Evolutionary conservation across 2,113 vertebrate genomes (phyloP).

Genomic region (Cettia cetti): DNA sequence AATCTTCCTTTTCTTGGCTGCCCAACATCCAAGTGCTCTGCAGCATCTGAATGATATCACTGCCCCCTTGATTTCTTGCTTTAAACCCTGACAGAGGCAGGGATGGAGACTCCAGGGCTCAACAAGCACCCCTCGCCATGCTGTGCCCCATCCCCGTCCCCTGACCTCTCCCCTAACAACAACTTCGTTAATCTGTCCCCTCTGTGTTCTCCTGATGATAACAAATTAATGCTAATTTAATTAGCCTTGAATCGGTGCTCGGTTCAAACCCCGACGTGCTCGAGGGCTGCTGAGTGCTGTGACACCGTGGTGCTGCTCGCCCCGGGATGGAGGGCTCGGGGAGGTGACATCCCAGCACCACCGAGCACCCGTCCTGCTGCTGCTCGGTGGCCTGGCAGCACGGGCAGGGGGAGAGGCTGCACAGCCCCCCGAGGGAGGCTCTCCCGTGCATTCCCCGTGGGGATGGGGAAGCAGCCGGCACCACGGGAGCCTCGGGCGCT

Average conservation of each 20-base stretch:
- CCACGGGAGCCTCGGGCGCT: background rate
- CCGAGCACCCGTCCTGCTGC: rapidly evolving
- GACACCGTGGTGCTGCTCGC: background rate
- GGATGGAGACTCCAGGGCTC: background rate
- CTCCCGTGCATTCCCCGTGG: rapidly evolving
- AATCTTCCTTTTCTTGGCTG: background rate
- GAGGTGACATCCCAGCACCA: background rate
- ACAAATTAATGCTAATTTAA: background rate
- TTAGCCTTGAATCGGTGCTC: background rate
- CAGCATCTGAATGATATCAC: background rate
- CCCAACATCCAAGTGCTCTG: rapidly evolving
- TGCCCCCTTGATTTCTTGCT: background rate
- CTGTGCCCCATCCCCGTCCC: rapidly evolving
- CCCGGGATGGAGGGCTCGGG: rapidly evolving
- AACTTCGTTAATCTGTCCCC: background rate
- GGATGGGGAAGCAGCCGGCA: background rate
- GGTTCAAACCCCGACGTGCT: background rate
- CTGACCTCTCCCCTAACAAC: background rate
- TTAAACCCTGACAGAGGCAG: background rate
- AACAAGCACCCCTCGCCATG: rapidly evolving
- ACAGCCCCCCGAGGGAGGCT: background rate
- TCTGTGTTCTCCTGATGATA: background rate
- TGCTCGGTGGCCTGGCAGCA: background rate
- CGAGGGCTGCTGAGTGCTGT: background rate
- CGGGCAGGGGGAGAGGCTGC: rapidly evolving